Conservation (phyloP, 2,888 invertebrate species). For the Lepidochitona cinerea region DNA sequence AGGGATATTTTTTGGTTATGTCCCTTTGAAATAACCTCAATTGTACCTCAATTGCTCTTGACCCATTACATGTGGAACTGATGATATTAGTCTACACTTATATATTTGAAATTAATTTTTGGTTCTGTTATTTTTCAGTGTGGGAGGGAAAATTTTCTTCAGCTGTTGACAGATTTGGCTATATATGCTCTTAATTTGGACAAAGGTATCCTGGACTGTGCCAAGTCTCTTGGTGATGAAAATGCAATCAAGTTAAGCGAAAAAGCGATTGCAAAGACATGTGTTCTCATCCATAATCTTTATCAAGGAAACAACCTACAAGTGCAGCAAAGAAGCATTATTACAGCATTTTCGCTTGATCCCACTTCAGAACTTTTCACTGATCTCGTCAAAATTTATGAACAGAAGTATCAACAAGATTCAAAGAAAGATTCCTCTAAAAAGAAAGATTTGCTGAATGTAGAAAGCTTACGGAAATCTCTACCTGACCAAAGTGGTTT, state of each 20-base stretch:
- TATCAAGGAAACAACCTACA: not conserved
- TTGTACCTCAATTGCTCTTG: too few species aligned
- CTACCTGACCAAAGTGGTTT: not conserved
- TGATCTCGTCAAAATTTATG: not conserved
- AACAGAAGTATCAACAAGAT: not conserved
- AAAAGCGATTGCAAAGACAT: not conserved
- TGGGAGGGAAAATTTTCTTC: constrained; percentile 52
- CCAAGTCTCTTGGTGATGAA: not conserved
- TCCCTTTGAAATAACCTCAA: too few species aligned
- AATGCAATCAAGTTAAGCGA: not conserved
- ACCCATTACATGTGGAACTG: too few species aligned
- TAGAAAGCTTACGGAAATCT: not conserved
- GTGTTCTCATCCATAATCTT: not conserved
- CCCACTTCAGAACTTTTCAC: not conserved
- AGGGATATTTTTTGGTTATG: too few species aligned
- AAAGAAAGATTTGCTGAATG: not conserved
- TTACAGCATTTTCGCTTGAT: not conserved
- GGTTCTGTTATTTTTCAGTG: constrained; percentile 44
- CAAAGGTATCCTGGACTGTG: constrained; percentile 52
- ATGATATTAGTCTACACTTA: too few species aligned
- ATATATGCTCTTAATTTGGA: constrained; percentile 62
- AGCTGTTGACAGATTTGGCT: constrained; percentile 59
- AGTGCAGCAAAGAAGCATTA: not conserved
- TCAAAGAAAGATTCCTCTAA: not conserved
- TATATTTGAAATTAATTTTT: not conserved